These are phyloP conservation scores for Lordiphosa collinella DNA, from an alignment of 1,140 invertebrate species.

Conservation along the genomic window DNA sequence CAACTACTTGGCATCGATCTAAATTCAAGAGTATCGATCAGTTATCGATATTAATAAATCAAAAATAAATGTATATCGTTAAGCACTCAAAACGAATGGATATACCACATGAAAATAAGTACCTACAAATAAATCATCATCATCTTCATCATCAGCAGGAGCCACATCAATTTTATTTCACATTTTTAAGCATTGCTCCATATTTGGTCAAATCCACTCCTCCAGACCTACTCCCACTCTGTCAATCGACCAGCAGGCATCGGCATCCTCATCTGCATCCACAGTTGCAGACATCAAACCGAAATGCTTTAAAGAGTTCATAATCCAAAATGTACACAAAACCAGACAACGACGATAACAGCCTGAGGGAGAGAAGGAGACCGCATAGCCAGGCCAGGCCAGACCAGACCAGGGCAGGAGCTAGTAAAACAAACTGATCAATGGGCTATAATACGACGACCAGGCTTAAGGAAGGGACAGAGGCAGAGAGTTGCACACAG, in stretches of 20 bases:
- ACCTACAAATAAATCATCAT: too few relatives aligned
- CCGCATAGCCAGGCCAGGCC: not conserved
- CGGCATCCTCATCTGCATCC: conserved; percentile 21
- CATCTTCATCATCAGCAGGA: too few relatives aligned
- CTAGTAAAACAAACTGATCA: conserved; percentile 70
- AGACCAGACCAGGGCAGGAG: conserved; percentile 13
- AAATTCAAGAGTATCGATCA: too few relatives aligned
- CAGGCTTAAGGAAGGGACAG: conserved; percentile 1
- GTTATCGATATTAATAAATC: too few relatives aligned
- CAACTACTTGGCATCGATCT: too few relatives aligned
- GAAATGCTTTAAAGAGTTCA: conserved; percentile 55
- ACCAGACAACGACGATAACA: conserved; percentile 21
- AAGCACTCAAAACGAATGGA: too few relatives aligned
- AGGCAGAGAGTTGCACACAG: conserved; percentile 2
- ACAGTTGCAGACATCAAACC: conserved; percentile 8
- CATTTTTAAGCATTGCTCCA: not conserved
- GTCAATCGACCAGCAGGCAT: conserved; percentile 26
- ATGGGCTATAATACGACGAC: conserved; percentile 55
- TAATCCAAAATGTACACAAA: conserved; percentile 62
- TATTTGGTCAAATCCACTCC: not conserved
- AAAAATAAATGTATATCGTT: too few relatives aligned
- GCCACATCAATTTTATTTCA: too few relatives aligned
- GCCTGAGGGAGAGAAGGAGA: not conserved
- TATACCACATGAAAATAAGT: too few relatives aligned
- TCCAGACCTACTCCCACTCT: conserved; percentile 2